Evolutionary conservation across 2,888 invertebrate genomes (phyloP).

Genomic region (Cremastinae sp.): DNA sequence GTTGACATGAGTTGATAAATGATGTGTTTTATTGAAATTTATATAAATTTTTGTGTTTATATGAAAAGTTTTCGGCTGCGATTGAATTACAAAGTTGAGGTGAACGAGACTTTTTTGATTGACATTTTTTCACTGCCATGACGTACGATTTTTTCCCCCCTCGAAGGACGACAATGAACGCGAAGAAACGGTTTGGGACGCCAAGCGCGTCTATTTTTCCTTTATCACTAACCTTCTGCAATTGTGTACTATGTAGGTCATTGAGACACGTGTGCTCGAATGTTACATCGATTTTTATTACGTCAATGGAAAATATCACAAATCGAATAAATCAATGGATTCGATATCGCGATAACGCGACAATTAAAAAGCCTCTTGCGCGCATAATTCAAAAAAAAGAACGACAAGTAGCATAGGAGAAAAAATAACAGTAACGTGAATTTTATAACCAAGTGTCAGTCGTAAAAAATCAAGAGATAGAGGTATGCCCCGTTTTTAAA

Average conservation of each 20-base stretch:
- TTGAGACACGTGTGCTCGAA: not conserved
- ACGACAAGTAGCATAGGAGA: slow-evolving; percentile 19
- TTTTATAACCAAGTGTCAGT: no score
- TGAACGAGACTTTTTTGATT: no score
- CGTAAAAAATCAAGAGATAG: no score
- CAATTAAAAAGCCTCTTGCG: slow-evolving; percentile 9
- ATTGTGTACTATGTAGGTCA: slow-evolving; percentile 7
- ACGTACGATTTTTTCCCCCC: not conserved
- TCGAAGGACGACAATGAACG: not conserved
- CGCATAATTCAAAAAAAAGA: not conserved
- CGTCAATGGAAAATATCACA: slow-evolving; percentile 22
- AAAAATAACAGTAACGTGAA: slow-evolving; percentile 5
- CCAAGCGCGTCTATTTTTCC: not conserved
- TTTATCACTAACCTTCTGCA: slow-evolving; percentile 7
- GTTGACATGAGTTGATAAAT: no score
- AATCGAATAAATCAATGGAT: slow-evolving; percentile 33
- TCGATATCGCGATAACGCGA: slow-evolving; percentile 8
- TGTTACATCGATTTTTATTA: slow-evolving; percentile 9
- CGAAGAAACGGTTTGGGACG: not conserved
- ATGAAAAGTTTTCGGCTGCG: no score
- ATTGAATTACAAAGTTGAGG: no score
- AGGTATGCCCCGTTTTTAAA: no score
- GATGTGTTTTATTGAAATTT: no score
- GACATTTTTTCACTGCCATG: not conserved
- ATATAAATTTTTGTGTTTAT: no score